Evolutionary conservation across 2,797 vertebrate genomes (phyloP), one percentile per base, ranked within the genome.

Genomic region (Ibycter americanus): DNA sequence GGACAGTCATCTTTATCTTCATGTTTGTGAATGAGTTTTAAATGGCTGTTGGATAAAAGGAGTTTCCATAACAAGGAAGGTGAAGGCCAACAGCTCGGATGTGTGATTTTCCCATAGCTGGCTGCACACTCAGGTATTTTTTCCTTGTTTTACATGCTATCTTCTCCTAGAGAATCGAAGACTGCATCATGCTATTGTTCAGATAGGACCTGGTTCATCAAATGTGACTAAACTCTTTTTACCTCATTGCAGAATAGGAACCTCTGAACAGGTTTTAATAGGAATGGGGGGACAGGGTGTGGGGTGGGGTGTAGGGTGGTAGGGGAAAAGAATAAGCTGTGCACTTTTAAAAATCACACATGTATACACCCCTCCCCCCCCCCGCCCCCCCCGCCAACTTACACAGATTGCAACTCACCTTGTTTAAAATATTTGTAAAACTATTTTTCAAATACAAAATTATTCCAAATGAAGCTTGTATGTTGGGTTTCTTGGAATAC

Each of bases 291-390:
- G 13, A 13, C 13, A 15, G 40, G 40, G 40, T 42, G 40, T 13
- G 40, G 40, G 8, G 25, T 31, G 44, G 14, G 9, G 3, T 36
- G 6, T 2, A 9, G 25, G 8, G 10, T 38, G 32, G 21, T n/a
- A 27, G 9, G 7, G 19, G 27, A 63, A 34, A 67, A 68, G 38
- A 68, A 44, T 40, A 63, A 72, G 16, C 23, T 55, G 59, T 21
- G 11, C 12, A 40, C 10, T 92, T 76, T 18, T 38, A n/a, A 58
- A 71, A 76, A 61, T 54, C 15, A 55, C 29, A 61, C 15, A 7
- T 2, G 1, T 40, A 38, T 20, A 23, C 8, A 11, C 3, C 2
- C 47, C 32, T 7, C 32, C n/a, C n/a, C n/a, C n/a, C n/a, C n/a
- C n/a, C n/a, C n/a, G n/a, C n/a, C n/a, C n/a, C n/a, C n/a, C n/a